A percentile compares a stretch with the other conserved stretches of the same genome.
These are phyloP conservation scores for Nebria brevicollis DNA, from an alignment of 2,888 invertebrate species.

Conservation along the genomic window DNA sequence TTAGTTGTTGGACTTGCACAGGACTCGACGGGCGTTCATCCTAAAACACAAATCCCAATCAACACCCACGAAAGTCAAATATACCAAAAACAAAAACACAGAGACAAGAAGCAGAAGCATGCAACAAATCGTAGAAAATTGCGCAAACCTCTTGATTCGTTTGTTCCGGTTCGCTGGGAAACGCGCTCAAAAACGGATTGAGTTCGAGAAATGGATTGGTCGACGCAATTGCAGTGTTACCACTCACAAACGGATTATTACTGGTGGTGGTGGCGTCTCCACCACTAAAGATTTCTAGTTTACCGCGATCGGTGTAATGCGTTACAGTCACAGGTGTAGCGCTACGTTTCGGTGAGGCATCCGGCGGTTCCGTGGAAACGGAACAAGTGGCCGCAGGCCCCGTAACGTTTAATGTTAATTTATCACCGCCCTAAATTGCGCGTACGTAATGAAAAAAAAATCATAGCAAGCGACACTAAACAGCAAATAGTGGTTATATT, in stretches of 20 bases:
- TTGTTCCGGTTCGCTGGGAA: constrained; percentile 52
- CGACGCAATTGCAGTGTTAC: constrained; percentile 27
- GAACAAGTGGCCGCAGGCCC: constrained; percentile 58
- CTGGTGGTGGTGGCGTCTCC: constrained; percentile 13
- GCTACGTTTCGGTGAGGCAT: constrained; percentile 58
- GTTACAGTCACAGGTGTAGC: constrained; percentile 72
- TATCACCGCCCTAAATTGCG: constrained; percentile 72
- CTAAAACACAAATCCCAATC: neutral
- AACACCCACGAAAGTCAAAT: neutral
- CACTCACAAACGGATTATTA: constrained; percentile 40
- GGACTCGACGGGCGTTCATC: neutral
- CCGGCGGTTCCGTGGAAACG: constrained; percentile 50
- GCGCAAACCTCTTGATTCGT: constrained; percentile 50
- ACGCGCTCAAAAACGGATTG: constrained; percentile 59
- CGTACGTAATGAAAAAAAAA: constrained; percentile 48
- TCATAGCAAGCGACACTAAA: constrained; percentile 47
- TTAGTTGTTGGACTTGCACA: constrained; percentile 53
- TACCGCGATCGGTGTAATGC: constrained; percentile 59
- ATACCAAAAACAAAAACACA: neutral
- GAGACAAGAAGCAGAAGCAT: neutral
- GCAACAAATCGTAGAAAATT: constrained; percentile 51
- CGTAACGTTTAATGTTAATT: constrained; percentile 73
- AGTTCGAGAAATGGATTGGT: constrained; percentile 51
- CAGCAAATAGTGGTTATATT: constrained; percentile 14
- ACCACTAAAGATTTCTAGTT: constrained; percentile 55